Evolutionary conservation across 2,797 vertebrate genomes (phyloP).

Genomic region (Knipowitschia caucasica): DNA sequence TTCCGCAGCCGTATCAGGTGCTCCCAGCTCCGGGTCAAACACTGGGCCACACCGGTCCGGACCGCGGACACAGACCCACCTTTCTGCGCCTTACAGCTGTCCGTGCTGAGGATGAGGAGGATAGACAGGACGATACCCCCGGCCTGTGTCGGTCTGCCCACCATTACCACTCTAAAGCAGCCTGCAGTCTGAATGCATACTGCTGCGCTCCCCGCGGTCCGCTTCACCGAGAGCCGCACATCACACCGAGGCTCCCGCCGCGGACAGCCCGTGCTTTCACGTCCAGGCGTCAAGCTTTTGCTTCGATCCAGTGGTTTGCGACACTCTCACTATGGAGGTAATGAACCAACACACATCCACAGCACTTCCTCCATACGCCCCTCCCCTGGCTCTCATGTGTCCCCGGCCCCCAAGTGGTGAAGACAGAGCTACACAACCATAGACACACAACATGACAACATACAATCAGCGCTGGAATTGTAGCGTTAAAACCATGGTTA

Average conservation of each 20-base stretch:
- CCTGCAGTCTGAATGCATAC: conserved; percentile 81
- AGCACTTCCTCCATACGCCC: conserved; percentile 78
- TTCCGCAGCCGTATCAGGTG: conserved; percentile 42
- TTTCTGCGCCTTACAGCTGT: conserved; percentile 74
- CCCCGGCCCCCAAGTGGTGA: conserved; percentile 61
- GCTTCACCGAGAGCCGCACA: conserved; percentile 41
- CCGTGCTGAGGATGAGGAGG: conserved; percentile 68
- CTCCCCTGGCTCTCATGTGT: conserved; percentile 59
- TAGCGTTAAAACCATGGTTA: no score
- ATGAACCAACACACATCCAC: conserved; percentile 50
- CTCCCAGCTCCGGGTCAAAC: no score
- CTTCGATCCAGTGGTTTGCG: conserved; percentile 48
- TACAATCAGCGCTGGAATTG: no score
- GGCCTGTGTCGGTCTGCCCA: conserved; percentile 75
- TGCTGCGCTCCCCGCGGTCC: conserved; percentile 65
- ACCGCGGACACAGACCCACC: conserved; percentile 65
- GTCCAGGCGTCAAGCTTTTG: conserved; percentile 10
- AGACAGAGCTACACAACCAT: no score
- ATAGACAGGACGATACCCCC: conserved; percentile 72
- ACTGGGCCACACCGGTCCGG: no score
- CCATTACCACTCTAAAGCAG: conserved; percentile 83
- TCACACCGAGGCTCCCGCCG: conserved; percentile 2
- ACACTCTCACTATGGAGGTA: conserved; percentile 56
- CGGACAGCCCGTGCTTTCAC: conserved; percentile 8
- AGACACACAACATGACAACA: no score